Percentiles rank a stretch among this genome's conserved stretches.
Conservation (phyloP, 2,888 invertebrate genomes). For the Odontothrips loti region DNA sequence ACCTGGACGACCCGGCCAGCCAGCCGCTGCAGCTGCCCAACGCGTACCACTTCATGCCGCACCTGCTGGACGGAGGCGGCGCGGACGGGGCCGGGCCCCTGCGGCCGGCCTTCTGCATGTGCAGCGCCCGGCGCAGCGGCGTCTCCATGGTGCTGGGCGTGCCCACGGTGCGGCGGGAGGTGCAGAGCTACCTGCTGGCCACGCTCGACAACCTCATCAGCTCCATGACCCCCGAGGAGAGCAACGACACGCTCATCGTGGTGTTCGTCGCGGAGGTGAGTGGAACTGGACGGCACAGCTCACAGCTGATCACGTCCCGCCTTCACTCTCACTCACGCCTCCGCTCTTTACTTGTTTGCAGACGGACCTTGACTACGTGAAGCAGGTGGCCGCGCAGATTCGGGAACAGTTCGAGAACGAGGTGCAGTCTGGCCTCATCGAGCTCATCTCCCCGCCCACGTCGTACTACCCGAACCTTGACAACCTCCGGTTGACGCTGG, state of each 20-base stretch:
- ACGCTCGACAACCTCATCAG: conserved; percentile 80
- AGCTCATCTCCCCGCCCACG: conserved; percentile 79
- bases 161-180: conserved; percentile 84
- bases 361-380: conserved; percentile 71
- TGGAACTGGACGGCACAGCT: too few species aligned
- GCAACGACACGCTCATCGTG: conserved; percentile 75
- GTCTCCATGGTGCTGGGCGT: conserved; percentile 82
- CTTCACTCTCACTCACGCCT: neutral
- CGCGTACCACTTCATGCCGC: conserved; percentile 80
- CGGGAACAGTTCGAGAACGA: conserved; percentile 68
- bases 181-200: conserved; percentile 78
- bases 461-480: conserved; percentile 86
- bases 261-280: conserved; percentile 79
- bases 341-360: conserved; percentile 47
- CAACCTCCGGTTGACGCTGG: conserved; percentile 69
- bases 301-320: too few species aligned
- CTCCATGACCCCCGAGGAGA: conserved; percentile 67
- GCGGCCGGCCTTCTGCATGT: conserved; percentile 71
- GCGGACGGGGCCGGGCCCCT: conserved; percentile 50
- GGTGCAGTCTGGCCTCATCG: conserved; percentile 75
- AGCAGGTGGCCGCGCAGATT: conserved; percentile 68
- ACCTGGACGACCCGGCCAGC: conserved; percentile 35
- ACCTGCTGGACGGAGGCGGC: conserved; percentile 59
- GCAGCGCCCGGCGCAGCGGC: conserved; percentile 65
- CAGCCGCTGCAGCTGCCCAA: conserved; percentile 59